phyloP scores from a whole-genome alignment of 2,888 invertebrate species.

The Campopleginae sp. region DNA sequence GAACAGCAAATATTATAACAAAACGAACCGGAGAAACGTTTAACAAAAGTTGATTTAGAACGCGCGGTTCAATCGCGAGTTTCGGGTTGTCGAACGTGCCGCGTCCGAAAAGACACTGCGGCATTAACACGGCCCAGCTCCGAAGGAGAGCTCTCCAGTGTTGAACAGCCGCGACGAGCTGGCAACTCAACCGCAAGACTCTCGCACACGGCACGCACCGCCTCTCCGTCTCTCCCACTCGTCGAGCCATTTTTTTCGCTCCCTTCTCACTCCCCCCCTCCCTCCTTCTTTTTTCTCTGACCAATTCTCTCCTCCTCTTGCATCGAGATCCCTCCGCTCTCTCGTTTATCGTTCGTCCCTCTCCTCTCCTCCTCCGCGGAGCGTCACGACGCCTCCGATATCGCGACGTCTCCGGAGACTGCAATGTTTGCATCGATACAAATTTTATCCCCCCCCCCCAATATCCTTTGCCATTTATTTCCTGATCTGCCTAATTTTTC shows the following conservation, averaged over 20 bases:
- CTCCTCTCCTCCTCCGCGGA: background rate
- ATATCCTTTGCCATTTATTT: constrained; percentile 1
- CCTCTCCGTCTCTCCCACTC: constrained; percentile 66
- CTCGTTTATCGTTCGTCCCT: constrained; percentile 13
- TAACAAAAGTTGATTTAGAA: background rate
- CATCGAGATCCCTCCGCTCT: constrained; percentile 16
- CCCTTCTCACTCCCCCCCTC: constrained; percentile 32
- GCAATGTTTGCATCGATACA: constrained; percentile 50
- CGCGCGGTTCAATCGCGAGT: constrained; percentile 16
- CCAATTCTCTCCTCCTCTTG: background rate
- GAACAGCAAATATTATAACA: too few relatives aligned
- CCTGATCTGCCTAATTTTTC: background rate
- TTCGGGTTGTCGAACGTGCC: constrained; percentile 72
- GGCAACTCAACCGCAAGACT: constrained; percentile 54
- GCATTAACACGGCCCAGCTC: constrained; percentile 67
- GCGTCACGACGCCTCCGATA: constrained; percentile 43
- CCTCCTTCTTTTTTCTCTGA: background rate
- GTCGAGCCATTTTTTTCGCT: constrained; percentile 54
- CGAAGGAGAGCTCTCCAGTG: constrained; percentile 69
- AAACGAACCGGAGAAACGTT: too few relatives aligned
- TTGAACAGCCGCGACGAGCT: constrained; percentile 60
- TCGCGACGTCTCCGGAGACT: constrained; percentile 50
- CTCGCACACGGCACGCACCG: constrained; percentile 59
- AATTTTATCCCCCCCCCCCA: background rate
- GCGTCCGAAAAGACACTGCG: constrained; percentile 77